Evolutionary conservation across 37 sponge, comb jelly and placozoan genomes (phyloP).

Genomic region (Cliona cf. orientalis): DNA sequence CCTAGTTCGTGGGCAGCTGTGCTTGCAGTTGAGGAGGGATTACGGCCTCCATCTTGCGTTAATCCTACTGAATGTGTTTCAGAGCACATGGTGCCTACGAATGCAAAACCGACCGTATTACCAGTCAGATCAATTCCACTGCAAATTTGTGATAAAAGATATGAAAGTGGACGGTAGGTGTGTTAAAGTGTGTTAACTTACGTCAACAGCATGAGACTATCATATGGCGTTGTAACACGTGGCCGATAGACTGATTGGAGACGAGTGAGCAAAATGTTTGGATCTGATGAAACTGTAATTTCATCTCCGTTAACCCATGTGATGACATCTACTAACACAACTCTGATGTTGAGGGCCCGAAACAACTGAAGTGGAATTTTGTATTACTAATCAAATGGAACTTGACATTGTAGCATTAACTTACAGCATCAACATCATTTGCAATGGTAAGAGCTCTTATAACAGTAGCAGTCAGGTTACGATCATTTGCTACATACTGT

Average conservation of each 20-base stretch:
- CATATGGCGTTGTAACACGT: slow-evolving; percentile 23
- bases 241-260: slow-evolving; percentile 17
- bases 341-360: slow-evolving; percentile 29
- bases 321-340: slow-evolving; percentile 48
- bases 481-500: slow-evolving; percentile 25
- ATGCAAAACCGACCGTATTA: slow-evolving; percentile 57
- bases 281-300: slow-evolving; percentile 42
- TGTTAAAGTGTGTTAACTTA: no score
- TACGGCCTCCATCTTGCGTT: slow-evolving; percentile 50
- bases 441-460: slow-evolving; percentile 32
- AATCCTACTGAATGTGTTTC: slow-evolving; percentile 15
- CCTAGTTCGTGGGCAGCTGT: slow-evolving; percentile 86
- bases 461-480: slow-evolving; percentile 38
- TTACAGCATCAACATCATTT: slow-evolving; percentile 39
- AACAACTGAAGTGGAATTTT: slow-evolving; percentile 48
- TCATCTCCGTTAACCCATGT: slow-evolving; percentile 53
- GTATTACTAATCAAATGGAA: no score
- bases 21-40: slow-evolving; percentile 7
- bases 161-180: no score
- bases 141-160: background rate
- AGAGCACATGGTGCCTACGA: slow-evolving; percentile 49
- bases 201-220: slow-evolving; percentile 59
- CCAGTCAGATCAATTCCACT: slow-evolving; percentile 53
- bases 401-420: no score
- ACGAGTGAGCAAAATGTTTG: background rate